Percentiles rank a stretch among this genome's conserved stretches.
Evolutionary conservation across 2,797 vertebrate genomes (phyloP).

Genomic region (Macroramphosus scolopax): DNA sequence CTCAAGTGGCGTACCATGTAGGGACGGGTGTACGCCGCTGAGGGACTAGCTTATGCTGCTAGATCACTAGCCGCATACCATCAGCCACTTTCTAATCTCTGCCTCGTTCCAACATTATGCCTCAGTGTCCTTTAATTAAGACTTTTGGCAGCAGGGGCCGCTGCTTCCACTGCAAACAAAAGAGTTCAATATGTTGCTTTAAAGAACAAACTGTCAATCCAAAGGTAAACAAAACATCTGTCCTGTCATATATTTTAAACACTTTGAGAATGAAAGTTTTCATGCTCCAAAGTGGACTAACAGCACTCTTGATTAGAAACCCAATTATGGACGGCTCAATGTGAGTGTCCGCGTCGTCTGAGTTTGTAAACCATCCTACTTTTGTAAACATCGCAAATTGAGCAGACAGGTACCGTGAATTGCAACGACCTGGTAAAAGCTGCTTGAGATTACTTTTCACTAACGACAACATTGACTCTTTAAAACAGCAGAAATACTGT

Average conservation of each 20-base stretch:
- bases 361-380: slow-evolving; percentile 38
- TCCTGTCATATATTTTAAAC: slow-evolving; percentile 45
- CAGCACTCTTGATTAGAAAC: no score
- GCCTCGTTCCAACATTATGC: no score
- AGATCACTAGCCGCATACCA: no score
- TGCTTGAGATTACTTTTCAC: slow-evolving; percentile 31
- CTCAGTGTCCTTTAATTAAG: not conserved
- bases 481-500: slow-evolving; percentile 34
- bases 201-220: slow-evolving; percentile 54
- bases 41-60: no score
- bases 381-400: slow-evolving; percentile 66
- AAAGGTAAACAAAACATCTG: slow-evolving; percentile 70
- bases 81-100: no score
- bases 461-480: slow-evolving; percentile 20
- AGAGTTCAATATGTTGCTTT: not conserved
- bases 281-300: slow-evolving; percentile 18
- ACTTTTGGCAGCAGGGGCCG: not conserved
- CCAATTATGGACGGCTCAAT: slow-evolving; percentile 52
- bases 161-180: not conserved
- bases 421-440: slow-evolving; percentile 45
- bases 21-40: no score
- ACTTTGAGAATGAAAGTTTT: slow-evolving; percentile 44
- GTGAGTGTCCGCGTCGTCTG: slow-evolving; percentile 47
- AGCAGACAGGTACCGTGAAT: slow-evolving; percentile 41
- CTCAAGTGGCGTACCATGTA: no score